Percentiles rank a stretch among this genome's conserved stretches.
phyloP scores from a whole-genome alignment of 2,797 vertebrate genomes.

The Mallotus villosus region DNA sequence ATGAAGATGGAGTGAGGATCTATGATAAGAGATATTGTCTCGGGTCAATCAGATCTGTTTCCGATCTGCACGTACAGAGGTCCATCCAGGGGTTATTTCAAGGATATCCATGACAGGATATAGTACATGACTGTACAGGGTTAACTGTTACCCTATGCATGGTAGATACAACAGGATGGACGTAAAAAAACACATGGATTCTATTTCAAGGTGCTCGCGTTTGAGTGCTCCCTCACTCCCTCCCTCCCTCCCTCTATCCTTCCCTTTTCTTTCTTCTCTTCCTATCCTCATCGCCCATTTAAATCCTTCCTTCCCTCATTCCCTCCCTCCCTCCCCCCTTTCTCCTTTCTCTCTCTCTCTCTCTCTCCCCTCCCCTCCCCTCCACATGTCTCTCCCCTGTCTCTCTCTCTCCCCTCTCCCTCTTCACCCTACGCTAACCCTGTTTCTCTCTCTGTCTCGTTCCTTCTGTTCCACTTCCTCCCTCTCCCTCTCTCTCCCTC shows the following conservation, averaged over 20 bases:
- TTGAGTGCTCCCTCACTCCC: constrained; percentile 21
- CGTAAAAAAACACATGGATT: constrained; percentile 43
- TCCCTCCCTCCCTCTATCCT: constrained; percentile 31
- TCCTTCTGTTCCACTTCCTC: neutral
- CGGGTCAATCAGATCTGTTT: neutral
- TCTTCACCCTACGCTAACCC: neutral
- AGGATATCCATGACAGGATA: neutral
- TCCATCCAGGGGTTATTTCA: no score
- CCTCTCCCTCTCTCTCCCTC: no score
- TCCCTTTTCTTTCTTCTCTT: constrained; percentile 42
- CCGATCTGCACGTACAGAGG: neutral
- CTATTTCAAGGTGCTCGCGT: constrained; percentile 57
- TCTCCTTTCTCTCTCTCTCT: neutral
- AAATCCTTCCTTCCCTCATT: neutral
- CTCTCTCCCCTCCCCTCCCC: constrained; percentile 1
- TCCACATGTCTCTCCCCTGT: constrained; percentile 21
- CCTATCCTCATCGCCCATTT: constrained; percentile 22
- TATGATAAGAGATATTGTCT: no score
- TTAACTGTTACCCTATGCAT: constrained; percentile 12
- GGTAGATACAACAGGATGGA: constrained; percentile 48
- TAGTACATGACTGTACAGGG: no score
- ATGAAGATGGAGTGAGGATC: neutral
- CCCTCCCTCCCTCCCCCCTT: neutral
- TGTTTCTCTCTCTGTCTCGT: no score
- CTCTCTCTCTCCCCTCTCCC: neutral